Conservation (phyloP, 2,113 vertebrate genomes). For the Dascyllus trimaculatus region DNA sequence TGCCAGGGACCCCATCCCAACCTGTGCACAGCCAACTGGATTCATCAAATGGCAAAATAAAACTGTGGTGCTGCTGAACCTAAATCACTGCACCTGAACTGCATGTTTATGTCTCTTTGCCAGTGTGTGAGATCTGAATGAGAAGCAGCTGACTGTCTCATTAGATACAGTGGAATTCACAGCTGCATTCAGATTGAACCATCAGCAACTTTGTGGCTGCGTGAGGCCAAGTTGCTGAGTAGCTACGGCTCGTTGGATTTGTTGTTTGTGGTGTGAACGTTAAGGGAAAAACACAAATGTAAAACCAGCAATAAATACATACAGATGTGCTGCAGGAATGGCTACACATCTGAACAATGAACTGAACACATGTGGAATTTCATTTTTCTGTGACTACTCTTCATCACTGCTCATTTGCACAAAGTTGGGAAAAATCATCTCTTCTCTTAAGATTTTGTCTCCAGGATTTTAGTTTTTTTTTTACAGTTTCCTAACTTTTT, state of each 20-base stretch:
- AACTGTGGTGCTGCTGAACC: too few relatives aligned
- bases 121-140: not conserved
- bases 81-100: too few relatives aligned
- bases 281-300: not conserved
- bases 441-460: not conserved
- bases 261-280: not conserved
- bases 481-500: not conserved
- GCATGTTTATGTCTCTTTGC: too few relatives aligned
- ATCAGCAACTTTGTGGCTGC: not conserved
- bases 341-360: not conserved
- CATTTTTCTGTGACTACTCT: not conserved
- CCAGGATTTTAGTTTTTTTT: not conserved
- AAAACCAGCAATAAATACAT: not conserved
- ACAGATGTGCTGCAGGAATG: not conserved
- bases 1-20: not conserved
- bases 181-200: not conserved
- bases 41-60: not conserved
- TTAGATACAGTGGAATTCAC: not conserved
- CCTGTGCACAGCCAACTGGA: not conserved
- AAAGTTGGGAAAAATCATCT: not conserved
- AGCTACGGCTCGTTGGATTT: conserved; percentile 2
- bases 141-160: not conserved
- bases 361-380: not conserved
- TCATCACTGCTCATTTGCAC: not conserved
- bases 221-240: conserved; percentile 7